Evolutionary conservation across 1,140 invertebrate genomes (phyloP), one percentile per base, ranked within the genome.

Genomic region (Tetranychus cinnabarinus): DNA sequence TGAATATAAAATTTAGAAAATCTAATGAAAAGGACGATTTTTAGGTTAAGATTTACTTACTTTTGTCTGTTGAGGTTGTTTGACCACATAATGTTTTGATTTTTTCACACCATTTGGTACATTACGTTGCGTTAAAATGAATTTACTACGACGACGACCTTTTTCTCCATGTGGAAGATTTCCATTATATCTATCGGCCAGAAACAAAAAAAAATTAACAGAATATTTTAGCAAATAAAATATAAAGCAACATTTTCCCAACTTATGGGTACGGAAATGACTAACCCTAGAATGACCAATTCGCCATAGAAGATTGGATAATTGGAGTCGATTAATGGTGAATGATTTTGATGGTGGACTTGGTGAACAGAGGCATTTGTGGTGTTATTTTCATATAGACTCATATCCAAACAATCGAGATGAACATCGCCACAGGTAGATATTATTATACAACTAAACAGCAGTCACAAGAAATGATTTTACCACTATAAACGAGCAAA

Each of bases 61-160:
- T 66, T 74, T 73, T 36, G 74, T 73, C 34, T 73, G 69, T 81
- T 68, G 88, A 81, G 68, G 89, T 84, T 78, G 89, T 70, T 73
- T 88, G 62, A 96, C 90, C 63, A 91, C 82, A 73, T 97, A 96
- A 75, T 95, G 89, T 72, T 86, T 88, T 54, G 85, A 90, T 66
- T 87, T 82, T 69, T 89, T 89, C 34, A 97, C 90, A 45, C 92
- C 91, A 74, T 93, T 97, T 42, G 90, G 77, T 63, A 79, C 77
- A 60, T 80, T 77, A 67, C 89, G 78, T 72, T 88, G 83, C 72
- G 82, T 84, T 35, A 97, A 75, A 61, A 90, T 80, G 77, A 95
- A 96, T 77, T 96, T 95, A 74, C 88, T 93, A 69, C 86, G 80
- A 69, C 86, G 80, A 59, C 92, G 78, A 13, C 89, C 89, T 67